Conservation (phyloP, 2,888 invertebrate species). For the Noctua pronuba region DNA sequence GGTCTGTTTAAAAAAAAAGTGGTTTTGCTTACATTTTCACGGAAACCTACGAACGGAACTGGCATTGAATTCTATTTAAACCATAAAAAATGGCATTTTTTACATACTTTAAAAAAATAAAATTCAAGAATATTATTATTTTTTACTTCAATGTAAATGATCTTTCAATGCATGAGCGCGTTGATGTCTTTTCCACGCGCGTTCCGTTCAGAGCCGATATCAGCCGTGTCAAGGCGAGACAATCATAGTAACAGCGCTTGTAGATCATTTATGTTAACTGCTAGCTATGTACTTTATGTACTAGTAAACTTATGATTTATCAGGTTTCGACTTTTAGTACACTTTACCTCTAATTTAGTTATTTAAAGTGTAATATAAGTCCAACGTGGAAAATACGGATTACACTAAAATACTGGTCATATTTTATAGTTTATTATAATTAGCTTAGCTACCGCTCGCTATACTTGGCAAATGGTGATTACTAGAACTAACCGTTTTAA, state of each 20-base stretch:
- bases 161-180: background rate
- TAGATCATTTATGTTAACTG: constrained; percentile 57
- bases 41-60: too few species aligned
- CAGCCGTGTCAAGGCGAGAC: constrained; percentile 65
- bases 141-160: background rate
- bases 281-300: background rate
- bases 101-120: background rate
- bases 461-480: background rate
- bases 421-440: background rate
- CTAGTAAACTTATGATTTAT: background rate
- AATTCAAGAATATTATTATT: background rate
- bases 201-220: constrained; percentile 29
- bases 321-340: constrained; percentile 3
- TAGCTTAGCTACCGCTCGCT: too few species aligned
- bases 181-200: constrained; percentile 55
- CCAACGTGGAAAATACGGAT: background rate
- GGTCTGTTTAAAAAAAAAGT: background rate
- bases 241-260: constrained; percentile 51
- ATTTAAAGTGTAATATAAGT: constrained; percentile 15
- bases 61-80: too few species aligned
- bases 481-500: background rate
- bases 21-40: background rate
- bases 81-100: background rate
- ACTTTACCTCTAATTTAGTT: background rate
- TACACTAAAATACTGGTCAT: background rate